phyloP scores from a whole-genome alignment of 2,888 invertebrate genomes.

The Gibbula magus region DNA sequence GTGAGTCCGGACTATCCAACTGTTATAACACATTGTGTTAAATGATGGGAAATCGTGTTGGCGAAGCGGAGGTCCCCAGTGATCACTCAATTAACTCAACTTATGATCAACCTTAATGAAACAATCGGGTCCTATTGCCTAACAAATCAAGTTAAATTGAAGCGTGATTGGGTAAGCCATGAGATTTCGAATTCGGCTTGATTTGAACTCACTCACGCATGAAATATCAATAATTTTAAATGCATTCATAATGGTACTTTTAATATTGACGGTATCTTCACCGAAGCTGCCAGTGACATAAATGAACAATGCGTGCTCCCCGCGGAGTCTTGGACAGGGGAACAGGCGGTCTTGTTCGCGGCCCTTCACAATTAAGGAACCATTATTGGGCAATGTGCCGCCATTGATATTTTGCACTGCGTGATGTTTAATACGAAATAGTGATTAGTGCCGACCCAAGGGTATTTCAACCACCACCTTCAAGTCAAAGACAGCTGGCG shows the following conservation, averaged over 20 bases:
- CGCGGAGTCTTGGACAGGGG: background rate
- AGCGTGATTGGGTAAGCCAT: background rate
- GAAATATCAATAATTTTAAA: slow-evolving; percentile 18
- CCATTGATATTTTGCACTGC: background rate
- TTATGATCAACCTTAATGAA: slow-evolving; percentile 11
- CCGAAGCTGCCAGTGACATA: slow-evolving; percentile 11
- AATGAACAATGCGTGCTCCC: slow-evolving; percentile 22
- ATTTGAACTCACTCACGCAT: slow-evolving; percentile 11
- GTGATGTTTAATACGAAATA: slow-evolving; percentile 16
- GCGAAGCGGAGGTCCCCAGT: background rate
- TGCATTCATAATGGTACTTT: slow-evolving; percentile 16
- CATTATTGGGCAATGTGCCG: background rate
- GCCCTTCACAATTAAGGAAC: background rate
- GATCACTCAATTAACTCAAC: slow-evolving; percentile 13
- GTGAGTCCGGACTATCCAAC: background rate
- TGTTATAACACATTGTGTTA: background rate
- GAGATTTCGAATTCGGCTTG: background rate
- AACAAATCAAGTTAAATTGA: slow-evolving; percentile 6
- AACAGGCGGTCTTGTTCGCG: too few relatives aligned
- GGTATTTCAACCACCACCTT: slow-evolving; percentile 10
- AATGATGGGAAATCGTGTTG: slow-evolving; percentile 3
- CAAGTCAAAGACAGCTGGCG: background rate
- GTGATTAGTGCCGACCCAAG: slow-evolving; percentile 5
- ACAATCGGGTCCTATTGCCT: slow-evolving; percentile 6
- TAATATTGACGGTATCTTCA: background rate